Evolutionary conservation across 2,797 vertebrate species (phyloP), one percentile per base, ranked within the genome.

Genomic region (Pseudochirops corinnae): DNA sequence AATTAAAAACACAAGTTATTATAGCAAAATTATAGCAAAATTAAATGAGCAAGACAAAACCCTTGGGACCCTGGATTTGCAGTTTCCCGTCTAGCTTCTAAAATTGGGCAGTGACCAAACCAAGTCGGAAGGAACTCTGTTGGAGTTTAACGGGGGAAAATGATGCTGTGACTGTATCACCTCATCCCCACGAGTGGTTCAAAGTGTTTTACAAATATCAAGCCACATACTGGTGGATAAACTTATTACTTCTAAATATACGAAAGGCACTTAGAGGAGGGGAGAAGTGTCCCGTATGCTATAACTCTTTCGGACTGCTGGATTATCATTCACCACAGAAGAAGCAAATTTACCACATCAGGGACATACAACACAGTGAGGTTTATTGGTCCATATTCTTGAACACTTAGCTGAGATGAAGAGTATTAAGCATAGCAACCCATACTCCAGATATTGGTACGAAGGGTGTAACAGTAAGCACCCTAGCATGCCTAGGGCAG

Each of bases 81-180:
- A 92, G 46, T 96, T 97, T 97, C 93, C 94, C 0, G 92, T 56
- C 90, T 46, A 96, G 96, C 94, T 97, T 98, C 95, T 74, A 91
- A 96, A 58, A 31, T 93, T 94, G 39, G 55, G 90, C 55, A 95
- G 92, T 93, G 92, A 95, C 92, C 53, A 91, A 96, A 55, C 46
- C 74, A 94, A 94, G 95, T 16, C 0, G 5, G 50, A 87, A 92
- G 87, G 39, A 90, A 96, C 93, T 29, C 39, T 13, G 39, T 87
- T 46, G 95, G 93, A 92, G 74, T 46, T 91, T 90, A 67, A 92
- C 39, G 24, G 82, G 91, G 60, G 50, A 94, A 91, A 93, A 52
- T 46, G 26, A n/a, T 95, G 94, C 57, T n/a, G 46, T 67, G 58
- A 62, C 2, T 2, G 55, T 56, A 33, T 1, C 90, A 50, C 46